Base-by-base conservation (phyloP, 1,140 invertebrate species). In the Pygmarrhopalites habei region DNA sequence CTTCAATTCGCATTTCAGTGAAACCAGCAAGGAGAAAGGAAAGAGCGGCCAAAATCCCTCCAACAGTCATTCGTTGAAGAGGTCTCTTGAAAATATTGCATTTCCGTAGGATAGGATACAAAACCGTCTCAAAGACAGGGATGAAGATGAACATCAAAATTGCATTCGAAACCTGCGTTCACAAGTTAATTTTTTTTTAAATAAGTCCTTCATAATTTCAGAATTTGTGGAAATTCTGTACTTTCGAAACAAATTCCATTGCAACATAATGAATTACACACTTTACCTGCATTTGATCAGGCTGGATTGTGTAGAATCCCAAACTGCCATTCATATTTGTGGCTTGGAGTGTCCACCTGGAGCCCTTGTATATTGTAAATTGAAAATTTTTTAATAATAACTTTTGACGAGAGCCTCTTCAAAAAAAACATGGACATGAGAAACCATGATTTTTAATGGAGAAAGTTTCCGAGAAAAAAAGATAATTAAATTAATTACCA, bases 271-370 rank as follows among this genome's bases (percentile, higher is more conserved):
- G n/a, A n/a, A n/a, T n/a, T n/a, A n/a, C n/a, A n/a, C n/a, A 26
- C 23, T 5, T 10, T 62, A 73, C 74, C 68, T 79, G 78, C 73
- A 82, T 77, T 71, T 82, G 81, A 68, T 82, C 81, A 0, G 80
- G 80, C 58, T 80, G 73, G 29, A 82, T 69, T 12, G 39, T 62
- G 26, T 29, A 53, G 23, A 66, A 64, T 62, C 72, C 71, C 29
- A 83, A 58, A 29, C 72, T 49, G 29, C 82, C 79, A 72, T 81
- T 73, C 78, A 84, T 79, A 62, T 77, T 70, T 12, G 75, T 77
- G 39, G 81, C 82, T 73, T 84, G 82, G 28, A 82, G 72, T 17
- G 80, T 81, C 83, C 83, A 84, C 64, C 79, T 71, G 28, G 82
- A 83, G 17, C 81, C 83, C 77, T 80, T 65, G 12, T 28, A n/a